Evolutionary conservation across 1,140 invertebrate genomes (phyloP), one percentile per base, ranked within the genome.

Genomic region (Trachymyrmex septentrionalis): DNA sequence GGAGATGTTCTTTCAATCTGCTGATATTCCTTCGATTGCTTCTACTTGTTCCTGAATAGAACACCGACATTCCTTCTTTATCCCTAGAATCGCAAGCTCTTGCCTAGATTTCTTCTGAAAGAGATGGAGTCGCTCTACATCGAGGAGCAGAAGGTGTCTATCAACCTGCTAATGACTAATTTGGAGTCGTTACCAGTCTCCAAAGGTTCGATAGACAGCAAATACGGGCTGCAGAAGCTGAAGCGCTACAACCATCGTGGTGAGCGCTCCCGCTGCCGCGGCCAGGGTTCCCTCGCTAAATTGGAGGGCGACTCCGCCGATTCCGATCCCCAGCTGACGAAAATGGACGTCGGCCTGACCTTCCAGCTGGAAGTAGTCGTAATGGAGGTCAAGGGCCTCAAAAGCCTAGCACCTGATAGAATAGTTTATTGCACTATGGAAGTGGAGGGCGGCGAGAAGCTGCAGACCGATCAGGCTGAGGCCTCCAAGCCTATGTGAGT

Each of bases 381-480:
- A 57, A 99, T 99, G 97, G 99, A 99, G 96, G 99, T 99, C 67
- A 99, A 99, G 95, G 99, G 99, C 86, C 96, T 99, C 61, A 99
- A 99, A 95, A 99, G 98, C 53, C 96, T 99, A 89, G 97, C 99
- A 89, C 97, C 99, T 19, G 99, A 99, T 96, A 97, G 99, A 93
- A 99, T 99, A 92, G 99, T 99, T 48, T 99, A 99, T 96, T 99
- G 99, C 95, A 99, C 99, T 30, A 99, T 99, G 99, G 99, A 99
- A 96, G 99, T 99, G 1, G 99, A 99, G 95, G 98, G 98, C 81
- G 98, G 99, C 59, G 99, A 99, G 94, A 99, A 99, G 95, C 96
- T 99, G 57, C 99, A 99, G 96, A 99, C 99, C 9, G 99, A 99
- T 96, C 99, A 99, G 95, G 99, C 99, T 2, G 99, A 99, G 96